phyloP scores from a whole-genome alignment of 2,797 vertebrate genomes.

The Ctenochaetus hawaiiensis region DNA sequence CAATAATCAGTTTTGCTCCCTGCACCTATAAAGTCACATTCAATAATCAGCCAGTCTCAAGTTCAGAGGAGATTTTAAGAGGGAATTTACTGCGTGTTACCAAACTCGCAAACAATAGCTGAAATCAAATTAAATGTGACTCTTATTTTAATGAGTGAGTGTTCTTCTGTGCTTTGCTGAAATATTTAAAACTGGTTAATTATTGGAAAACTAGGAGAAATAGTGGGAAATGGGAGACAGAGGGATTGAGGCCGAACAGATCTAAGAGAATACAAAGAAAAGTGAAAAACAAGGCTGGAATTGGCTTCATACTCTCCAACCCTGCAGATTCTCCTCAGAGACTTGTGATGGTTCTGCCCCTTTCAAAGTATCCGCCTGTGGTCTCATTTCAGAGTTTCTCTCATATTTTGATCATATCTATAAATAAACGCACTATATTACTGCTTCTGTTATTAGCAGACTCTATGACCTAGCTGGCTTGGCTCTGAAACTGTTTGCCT shows the following conservation, averaged over 20 bases:
- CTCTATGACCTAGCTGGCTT: conserved; percentile 1
- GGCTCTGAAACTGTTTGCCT: background rate
- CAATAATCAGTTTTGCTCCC: conserved; percentile 28
- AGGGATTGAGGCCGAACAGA: conserved; percentile 67
- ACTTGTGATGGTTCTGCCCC: conserved; percentile 54
- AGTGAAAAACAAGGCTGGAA: conserved; percentile 57
- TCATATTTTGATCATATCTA: conserved; percentile 53
- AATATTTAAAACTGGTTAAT: conserved; percentile 72
- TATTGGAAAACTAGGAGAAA: conserved; percentile 53
- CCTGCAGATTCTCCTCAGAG: conserved; percentile 53
- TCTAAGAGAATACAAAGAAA: conserved; percentile 66
- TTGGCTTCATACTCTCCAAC: conserved; percentile 44
- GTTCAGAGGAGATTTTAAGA: conserved; percentile 31
- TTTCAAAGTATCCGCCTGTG: conserved; percentile 59
- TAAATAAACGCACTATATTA: conserved; percentile 28
- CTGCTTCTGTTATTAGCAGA: conserved; percentile 27
- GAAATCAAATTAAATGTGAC: conserved; percentile 32
- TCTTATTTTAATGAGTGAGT: background rate
- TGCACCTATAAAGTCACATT: conserved; percentile 32
- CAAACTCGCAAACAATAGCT: conserved; percentile 47
- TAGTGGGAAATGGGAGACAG: conserved; percentile 16
- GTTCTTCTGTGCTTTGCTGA: conserved; percentile 46
- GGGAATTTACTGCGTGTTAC: conserved; percentile 18
- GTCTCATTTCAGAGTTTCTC: conserved; percentile 53
- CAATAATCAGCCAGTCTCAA: conserved; percentile 29